phyloP scores from a whole-genome alignment of 37 sponge, comb jelly and placozoan genomes.

The Geodia barretti region DNA sequence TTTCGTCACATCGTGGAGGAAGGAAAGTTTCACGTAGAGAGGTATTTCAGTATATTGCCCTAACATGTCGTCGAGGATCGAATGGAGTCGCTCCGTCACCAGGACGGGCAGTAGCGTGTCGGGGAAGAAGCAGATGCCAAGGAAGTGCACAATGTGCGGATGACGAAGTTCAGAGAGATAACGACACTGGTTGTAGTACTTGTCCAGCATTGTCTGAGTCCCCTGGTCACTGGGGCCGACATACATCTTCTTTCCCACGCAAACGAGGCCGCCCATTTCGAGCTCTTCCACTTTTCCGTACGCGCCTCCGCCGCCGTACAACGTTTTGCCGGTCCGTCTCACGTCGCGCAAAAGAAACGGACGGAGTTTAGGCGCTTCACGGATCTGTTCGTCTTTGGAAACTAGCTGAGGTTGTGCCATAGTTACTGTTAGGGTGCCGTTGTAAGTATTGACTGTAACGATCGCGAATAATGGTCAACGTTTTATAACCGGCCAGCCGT shows the following conservation, averaged over 20 bases:
- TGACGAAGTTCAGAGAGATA: not conserved
- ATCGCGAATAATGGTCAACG: no score
- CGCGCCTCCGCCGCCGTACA: not conserved
- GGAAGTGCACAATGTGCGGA: conserved; percentile 19
- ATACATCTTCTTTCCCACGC: not conserved
- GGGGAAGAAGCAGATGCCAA: not conserved
- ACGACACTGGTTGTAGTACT: conserved; percentile 4
- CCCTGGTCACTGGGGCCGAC: not conserved
- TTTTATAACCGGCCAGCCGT: no score
- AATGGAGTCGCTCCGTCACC: not conserved
- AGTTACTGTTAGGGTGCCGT: no score
- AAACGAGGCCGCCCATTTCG: not conserved
- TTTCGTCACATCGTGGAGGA: conserved; percentile 12
- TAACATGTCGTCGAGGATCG: not conserved
- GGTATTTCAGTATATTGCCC: not conserved
- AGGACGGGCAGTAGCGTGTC: not conserved
- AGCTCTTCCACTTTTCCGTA: not conserved
- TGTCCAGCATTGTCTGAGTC: not conserved
- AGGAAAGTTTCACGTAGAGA: not conserved
- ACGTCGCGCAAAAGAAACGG: not conserved
- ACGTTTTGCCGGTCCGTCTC: not conserved
- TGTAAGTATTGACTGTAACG: no score
- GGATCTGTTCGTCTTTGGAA: no score
- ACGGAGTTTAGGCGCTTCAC: not conserved
- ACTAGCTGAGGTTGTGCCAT: not conserved